Percentiles rank a stretch among this genome's conserved stretches.
Evolutionary conservation across 2,888 invertebrate genomes (phyloP).

Genomic region (Hydraecia micacea): DNA sequence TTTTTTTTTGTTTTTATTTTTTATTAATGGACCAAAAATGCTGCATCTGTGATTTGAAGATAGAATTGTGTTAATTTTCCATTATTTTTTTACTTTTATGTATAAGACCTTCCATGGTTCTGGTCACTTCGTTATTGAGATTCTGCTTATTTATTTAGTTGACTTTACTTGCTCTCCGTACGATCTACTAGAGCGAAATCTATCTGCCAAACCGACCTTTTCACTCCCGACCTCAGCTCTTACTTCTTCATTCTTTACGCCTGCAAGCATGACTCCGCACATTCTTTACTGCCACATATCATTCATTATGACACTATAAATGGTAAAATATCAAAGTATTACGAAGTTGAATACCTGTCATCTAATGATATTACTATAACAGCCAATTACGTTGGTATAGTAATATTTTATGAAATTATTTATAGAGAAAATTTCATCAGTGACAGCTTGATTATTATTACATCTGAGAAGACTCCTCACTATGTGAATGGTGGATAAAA

Average conservation of each 20-base stretch:
- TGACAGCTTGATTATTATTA: too few relatives aligned
- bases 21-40: not conserved
- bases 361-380: not conserved
- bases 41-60: not conserved
- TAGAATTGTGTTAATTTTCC: not conserved
- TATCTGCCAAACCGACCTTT: not conserved
- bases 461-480: not conserved
- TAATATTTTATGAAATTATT: too few relatives aligned
- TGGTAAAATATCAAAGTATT: not conserved
- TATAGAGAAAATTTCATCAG: too few relatives aligned
- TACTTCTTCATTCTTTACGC: conserved; percentile 7
- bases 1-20: not conserved
- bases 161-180: not conserved
- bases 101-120: not conserved
- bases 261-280: not conserved
- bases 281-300: conserved; percentile 11
- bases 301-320: not conserved
- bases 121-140: not conserved
- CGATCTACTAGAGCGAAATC: not conserved
- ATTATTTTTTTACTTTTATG: not conserved
- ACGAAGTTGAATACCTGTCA: not conserved
- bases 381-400: not conserved
- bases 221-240: not conserved
- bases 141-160: not conserved
- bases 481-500: not conserved